Conservation (phyloP, 2,113 vertebrate species). For the Gymnobelideus leadbeateri region DNA sequence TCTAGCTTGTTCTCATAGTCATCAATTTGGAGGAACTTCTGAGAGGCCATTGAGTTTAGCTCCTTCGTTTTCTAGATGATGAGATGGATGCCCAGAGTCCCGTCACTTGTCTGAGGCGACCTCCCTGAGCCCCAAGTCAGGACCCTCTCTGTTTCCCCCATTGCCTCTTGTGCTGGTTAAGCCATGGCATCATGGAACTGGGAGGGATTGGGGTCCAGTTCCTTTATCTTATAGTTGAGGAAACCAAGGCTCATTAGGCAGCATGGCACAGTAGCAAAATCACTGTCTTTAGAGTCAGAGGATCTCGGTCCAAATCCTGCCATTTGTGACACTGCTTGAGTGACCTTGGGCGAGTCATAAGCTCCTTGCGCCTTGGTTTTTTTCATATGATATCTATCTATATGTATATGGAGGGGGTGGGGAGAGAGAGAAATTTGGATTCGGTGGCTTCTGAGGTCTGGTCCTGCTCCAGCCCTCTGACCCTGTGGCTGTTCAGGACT, state of each 20-base stretch:
- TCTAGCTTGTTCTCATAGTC: background rate
- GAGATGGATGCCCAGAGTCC: background rate
- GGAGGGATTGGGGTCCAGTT: background rate
- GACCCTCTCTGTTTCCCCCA: background rate
- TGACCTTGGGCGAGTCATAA: constrained; percentile 13
- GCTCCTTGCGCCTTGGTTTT: constrained; percentile 14
- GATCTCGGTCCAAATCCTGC: background rate
- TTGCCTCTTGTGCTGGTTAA: background rate
- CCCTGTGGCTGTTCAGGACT: background rate
- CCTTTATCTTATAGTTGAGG: background rate
- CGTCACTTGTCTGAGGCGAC: background rate
- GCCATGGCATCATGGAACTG: background rate
- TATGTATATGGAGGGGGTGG: background rate
- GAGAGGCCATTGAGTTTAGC: background rate
- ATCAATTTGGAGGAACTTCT: background rate
- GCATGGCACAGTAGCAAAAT: background rate
- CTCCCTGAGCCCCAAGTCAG: background rate
- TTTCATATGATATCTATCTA: background rate
- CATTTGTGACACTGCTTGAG: background rate
- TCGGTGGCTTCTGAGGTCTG: background rate
- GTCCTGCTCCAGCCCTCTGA: background rate
- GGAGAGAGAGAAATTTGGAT: background rate
- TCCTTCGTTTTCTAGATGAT: background rate
- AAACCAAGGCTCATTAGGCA: background rate
- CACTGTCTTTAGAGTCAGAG: background rate